phyloP scores from a whole-genome alignment of 2,888 invertebrate genomes.

The Vanessa cardui region DNA sequence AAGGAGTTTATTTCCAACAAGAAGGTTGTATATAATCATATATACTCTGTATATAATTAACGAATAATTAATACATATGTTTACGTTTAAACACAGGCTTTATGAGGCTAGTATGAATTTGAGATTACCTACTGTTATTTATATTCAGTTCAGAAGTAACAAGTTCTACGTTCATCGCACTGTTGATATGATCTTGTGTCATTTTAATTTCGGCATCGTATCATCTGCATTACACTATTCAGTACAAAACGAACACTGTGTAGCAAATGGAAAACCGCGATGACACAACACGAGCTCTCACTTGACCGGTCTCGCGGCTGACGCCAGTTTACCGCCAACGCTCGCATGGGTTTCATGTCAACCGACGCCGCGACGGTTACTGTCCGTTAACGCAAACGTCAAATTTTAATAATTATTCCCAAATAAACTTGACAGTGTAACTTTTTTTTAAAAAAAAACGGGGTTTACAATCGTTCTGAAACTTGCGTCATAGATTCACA shows the following conservation, averaged over 20 bases:
- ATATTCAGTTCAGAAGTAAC: not conserved
- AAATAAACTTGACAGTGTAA: slow-evolving; percentile 27
- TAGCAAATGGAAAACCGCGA: slow-evolving; percentile 56
- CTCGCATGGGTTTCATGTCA: slow-evolving; percentile 61
- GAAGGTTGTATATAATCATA: not conserved
- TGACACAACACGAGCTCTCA: slow-evolving; percentile 68
- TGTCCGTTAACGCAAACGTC: slow-evolving; percentile 54
- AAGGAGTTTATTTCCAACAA: not conserved
- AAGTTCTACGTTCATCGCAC: not conserved
- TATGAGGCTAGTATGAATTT: not conserved
- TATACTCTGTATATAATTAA: not conserved
- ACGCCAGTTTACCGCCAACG: slow-evolving; percentile 67
- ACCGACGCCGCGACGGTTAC: slow-evolving; percentile 32
- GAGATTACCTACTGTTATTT: not conserved
- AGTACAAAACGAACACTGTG: slow-evolving; percentile 30
- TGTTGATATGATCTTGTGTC: not conserved
- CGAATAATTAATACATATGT: not conserved
- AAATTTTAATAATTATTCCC: slow-evolving; percentile 31
- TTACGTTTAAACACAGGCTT: not conserved
- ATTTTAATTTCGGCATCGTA: not conserved
- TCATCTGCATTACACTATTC: slow-evolving; percentile 8
- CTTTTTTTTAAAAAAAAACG: slow-evolving; percentile 14
- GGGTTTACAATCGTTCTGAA: slow-evolving; percentile 19
- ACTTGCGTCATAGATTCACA: slow-evolving; percentile 36
- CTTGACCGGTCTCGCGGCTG: slow-evolving; percentile 61